phyloP scores from a whole-genome alignment of 2,888 invertebrate species.

The Apotomis betuletana region DNA sequence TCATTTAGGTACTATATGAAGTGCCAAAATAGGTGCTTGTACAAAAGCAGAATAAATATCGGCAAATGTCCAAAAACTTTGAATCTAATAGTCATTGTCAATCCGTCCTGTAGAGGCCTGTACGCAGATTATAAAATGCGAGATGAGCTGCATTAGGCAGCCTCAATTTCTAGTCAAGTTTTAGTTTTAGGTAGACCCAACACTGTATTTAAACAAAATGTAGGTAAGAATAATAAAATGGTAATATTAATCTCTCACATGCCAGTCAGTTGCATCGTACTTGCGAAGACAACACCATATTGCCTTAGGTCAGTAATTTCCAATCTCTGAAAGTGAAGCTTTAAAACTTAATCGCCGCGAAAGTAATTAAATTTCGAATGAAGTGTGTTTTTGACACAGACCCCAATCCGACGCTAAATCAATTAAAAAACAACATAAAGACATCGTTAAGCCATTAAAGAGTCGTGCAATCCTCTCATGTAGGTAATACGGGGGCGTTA shows the following conservation, averaged over 20 bases:
- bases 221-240: too few species aligned
- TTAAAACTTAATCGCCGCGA: constrained; percentile 27
- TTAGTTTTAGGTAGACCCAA: too few species aligned
- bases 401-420: constrained; percentile 48
- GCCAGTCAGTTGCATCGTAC: not conserved
- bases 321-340: constrained; percentile 27
- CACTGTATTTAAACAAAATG: not conserved
- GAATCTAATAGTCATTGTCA: too few species aligned
- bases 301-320: constrained; percentile 37
- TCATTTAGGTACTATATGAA: too few species aligned
- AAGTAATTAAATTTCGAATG: constrained; percentile 34
- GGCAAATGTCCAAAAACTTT: too few species aligned
- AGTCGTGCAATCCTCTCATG: constrained; percentile 44
- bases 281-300: constrained; percentile 11
- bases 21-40: too few species aligned
- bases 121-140: too few species aligned
- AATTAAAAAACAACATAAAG: constrained; percentile 46
- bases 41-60: too few species aligned
- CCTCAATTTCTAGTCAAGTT: too few species aligned
- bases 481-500: constrained; percentile 51
- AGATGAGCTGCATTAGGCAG: too few species aligned
- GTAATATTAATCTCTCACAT: not conserved
- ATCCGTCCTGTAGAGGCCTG: too few species aligned
- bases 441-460: constrained; percentile 49
- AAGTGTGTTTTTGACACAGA: constrained; percentile 46